phyloP scores from a whole-genome alignment of 2,113 vertebrate species.

The Nannospalax galili region DNA sequence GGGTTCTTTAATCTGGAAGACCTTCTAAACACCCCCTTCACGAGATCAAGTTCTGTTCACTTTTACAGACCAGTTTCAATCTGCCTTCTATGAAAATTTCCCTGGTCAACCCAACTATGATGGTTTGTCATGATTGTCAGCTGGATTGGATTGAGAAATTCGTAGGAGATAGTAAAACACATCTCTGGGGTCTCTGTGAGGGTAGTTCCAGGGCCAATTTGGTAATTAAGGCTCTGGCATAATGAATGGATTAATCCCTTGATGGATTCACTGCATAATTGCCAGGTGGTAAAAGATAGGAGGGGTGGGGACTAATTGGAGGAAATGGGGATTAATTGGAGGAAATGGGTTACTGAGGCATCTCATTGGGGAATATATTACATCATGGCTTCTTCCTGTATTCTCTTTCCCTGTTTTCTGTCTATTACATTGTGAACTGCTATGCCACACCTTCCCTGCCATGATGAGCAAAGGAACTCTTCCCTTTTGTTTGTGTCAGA shows the following conservation, averaged over 20 bases:
- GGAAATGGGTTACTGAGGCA: too few species aligned
- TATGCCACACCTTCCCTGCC: background rate
- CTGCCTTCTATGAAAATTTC: background rate
- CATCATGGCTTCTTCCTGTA: background rate
- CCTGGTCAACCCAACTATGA: background rate
- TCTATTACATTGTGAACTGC: background rate
- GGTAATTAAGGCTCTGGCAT: background rate
- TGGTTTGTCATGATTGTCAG: background rate
- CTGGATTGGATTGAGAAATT: background rate
- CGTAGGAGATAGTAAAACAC: background rate
- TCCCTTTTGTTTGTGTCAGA: background rate
- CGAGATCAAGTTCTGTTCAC: background rate
- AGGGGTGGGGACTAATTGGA: background rate
- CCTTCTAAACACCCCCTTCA: background rate
- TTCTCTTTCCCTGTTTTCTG: background rate
- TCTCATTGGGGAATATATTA: background rate
- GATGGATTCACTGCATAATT: background rate
- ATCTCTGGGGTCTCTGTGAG: background rate
- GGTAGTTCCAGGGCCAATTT: background rate
- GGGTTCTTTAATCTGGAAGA: background rate
- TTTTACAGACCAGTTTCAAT: constrained; percentile 4
- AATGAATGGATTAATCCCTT: background rate
- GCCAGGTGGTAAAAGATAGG: background rate
- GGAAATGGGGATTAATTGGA: background rate
- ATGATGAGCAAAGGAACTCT: background rate